Conservation (phyloP, 2,888 invertebrate genomes). For the Dascillus cervinus region DNA sequence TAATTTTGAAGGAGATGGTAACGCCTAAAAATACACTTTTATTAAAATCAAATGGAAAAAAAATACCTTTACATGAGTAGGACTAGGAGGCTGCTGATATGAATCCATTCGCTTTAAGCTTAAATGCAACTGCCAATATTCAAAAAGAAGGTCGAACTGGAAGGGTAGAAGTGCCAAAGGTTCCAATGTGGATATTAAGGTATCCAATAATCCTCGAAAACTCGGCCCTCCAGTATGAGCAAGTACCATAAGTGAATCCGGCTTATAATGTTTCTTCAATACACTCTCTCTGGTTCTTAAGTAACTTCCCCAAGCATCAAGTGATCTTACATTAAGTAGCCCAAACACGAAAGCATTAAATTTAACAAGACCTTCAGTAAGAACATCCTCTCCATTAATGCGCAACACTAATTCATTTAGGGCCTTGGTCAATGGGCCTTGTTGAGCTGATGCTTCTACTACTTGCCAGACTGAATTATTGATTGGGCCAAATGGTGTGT, state of each 20-base stretch:
- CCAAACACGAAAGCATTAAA: slow-evolving; percentile 86
- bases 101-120: slow-evolving; percentile 62
- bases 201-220: slow-evolving; percentile 59
- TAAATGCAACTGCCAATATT: slow-evolving; percentile 66
- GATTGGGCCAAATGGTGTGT: slow-evolving; percentile 79
- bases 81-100: slow-evolving; percentile 37
- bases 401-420: slow-evolving; percentile 75
- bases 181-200: slow-evolving; percentile 68
- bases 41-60: slow-evolving; percentile 1
- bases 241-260: slow-evolving; percentile 62
- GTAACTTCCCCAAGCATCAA: slow-evolving; percentile 87
- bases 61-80: slow-evolving; percentile 32
- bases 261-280: slow-evolving; percentile 70
- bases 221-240: slow-evolving; percentile 55
- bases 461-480: slow-evolving; percentile 86
- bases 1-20: slow-evolving; percentile 16
- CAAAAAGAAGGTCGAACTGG: slow-evolving; percentile 72
- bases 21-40: slow-evolving; percentile 4
- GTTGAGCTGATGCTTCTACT: slow-evolving; percentile 79
- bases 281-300: slow-evolving; percentile 76
- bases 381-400: slow-evolving; percentile 74
- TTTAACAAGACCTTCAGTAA: slow-evolving; percentile 76
- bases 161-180: slow-evolving; percentile 74
- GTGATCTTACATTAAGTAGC: slow-evolving; percentile 74
- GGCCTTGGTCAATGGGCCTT: slow-evolving; percentile 77